Base-by-base conservation (phyloP, 2,113 vertebrate genomes). In the Bagarius yarrelli region DNA sequence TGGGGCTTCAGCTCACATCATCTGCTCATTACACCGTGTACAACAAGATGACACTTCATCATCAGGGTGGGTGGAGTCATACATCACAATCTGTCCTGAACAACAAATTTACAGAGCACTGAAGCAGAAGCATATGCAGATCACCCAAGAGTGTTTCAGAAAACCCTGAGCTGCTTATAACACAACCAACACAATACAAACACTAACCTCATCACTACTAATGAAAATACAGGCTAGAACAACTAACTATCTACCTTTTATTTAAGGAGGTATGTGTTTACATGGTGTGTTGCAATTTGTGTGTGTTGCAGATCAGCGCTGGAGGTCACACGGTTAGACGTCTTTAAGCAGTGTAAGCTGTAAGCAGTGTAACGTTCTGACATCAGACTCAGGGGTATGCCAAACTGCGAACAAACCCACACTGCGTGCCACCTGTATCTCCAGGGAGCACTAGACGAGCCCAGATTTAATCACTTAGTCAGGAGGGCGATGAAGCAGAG, bases 381-480 rank as follows among this genome's bases (percentile, higher is more conserved):
- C 25, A 30, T 72, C 47, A 52, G 69, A 72, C 3, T 19, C 0
- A 16, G 52, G 25, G 8, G 16, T 72, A 30, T 30, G 47, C 69
- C 47, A 30, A 19, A 47, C 34, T 44, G 57, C 23, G 59, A 76
- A 61, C 36, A 76, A 56, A 76, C 59, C 53, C 57, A 44, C 57
- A 47, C 16, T 9, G 32, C 12, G 5, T 50, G 36, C 75, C 56
- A 63, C 40, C 75, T 47, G 56, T 2, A 2, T 47, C 75, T 59
- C 56, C 57, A 23, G 57, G 75, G 75, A 76, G 36, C 16, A 23
- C 27, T 47, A 63, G 75, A 40, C 21, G 59, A 61, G 75, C 75
- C 57, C 69, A 56, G 69, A 63, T 80, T 69, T 76, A 56, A 44
- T 61, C 52, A 60, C 57, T 81, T 70, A 69, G 52, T 70, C 60